Evolutionary conservation across 2,888 invertebrate species (phyloP).

Genomic region (Brassicogethes aeneus): DNA sequence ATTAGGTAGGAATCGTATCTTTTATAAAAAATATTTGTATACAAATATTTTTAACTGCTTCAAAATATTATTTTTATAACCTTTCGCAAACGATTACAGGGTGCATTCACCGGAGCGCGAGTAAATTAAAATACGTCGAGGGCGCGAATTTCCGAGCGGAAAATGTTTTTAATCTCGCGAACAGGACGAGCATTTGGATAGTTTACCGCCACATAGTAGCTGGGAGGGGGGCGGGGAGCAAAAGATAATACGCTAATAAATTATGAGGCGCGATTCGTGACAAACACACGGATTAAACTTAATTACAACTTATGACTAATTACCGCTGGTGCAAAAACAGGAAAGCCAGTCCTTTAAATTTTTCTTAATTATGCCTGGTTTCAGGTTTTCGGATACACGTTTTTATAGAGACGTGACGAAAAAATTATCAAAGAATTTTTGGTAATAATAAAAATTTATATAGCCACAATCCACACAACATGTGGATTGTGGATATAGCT

Average conservation of each 20-base stretch:
- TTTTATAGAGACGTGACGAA: too few relatives aligned
- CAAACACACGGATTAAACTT: conserved; percentile 21
- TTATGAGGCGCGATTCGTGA: conserved; percentile 12
- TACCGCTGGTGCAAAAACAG: conserved; percentile 15
- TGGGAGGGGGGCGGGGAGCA: too few relatives aligned
- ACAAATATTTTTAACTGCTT: too few relatives aligned
- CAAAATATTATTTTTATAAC: too few relatives aligned
- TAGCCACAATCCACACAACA: too few relatives aligned
- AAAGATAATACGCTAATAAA: background rate
- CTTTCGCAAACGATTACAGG: background rate
- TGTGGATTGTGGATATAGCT: too few relatives aligned
- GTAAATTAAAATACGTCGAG: background rate
- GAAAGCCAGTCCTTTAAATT: background rate
- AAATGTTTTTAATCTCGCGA: background rate
- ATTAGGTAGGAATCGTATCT: too few relatives aligned
- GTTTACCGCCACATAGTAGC: background rate
- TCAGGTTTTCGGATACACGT: too few relatives aligned
- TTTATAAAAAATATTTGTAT: too few relatives aligned
- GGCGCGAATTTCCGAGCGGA: background rate
- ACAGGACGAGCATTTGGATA: background rate
- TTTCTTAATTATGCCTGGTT: background rate
- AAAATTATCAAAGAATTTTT: too few relatives aligned
- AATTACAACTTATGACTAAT: conserved; percentile 28
- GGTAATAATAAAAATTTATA: too few relatives aligned
- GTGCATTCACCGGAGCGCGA: background rate